phyloP scores from a whole-genome alignment of 2,888 invertebrate genomes.

The Drosophila mercatorum region DNA sequence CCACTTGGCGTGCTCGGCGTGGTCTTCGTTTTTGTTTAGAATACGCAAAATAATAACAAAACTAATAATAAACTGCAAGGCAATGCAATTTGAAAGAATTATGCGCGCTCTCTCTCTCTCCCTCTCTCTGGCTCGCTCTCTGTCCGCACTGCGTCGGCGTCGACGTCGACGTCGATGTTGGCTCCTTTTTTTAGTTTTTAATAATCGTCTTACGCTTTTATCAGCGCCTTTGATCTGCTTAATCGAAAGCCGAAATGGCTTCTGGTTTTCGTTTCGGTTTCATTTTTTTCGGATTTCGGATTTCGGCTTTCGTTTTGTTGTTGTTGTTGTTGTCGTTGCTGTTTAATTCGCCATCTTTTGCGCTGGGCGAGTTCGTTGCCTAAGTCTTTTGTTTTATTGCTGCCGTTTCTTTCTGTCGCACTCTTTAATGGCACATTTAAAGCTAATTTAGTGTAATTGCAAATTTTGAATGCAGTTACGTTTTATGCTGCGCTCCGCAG shows the following conservation, averaged over 20 bases:
- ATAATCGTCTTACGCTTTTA: constrained; percentile 78
- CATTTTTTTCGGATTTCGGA: constrained; percentile 24
- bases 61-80: constrained; percentile 80
- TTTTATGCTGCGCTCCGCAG: constrained; percentile 36
- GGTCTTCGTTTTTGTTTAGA: constrained; percentile 80
- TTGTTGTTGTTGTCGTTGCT: constrained; percentile 25
- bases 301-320: constrained; percentile 8
- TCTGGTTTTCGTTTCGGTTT: constrained; percentile 77
- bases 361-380: constrained; percentile 66
- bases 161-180: constrained; percentile 21
- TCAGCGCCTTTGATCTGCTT: constrained; percentile 80
- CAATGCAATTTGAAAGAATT: constrained; percentile 72
- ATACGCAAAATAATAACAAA: constrained; percentile 83
- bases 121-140: constrained; percentile 1
- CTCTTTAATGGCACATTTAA: constrained; percentile 57
- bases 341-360: constrained; percentile 46
- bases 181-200: constrained; percentile 67
- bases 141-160: background rate
- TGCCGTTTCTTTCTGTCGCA: constrained; percentile 39
- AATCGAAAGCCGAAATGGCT: constrained; percentile 83
- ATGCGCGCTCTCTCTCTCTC: constrained; percentile 26
- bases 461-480: constrained; percentile 53
- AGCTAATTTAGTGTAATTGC: constrained; percentile 80
- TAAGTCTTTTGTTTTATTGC: constrained; percentile 75
- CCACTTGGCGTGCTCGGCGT: constrained; percentile 19